Percentiles rank a stretch among this genome's conserved stretches.
Evolutionary conservation across 2,797 vertebrate genomes (phyloP).

Genomic region (Cyprinella venusta): DNA sequence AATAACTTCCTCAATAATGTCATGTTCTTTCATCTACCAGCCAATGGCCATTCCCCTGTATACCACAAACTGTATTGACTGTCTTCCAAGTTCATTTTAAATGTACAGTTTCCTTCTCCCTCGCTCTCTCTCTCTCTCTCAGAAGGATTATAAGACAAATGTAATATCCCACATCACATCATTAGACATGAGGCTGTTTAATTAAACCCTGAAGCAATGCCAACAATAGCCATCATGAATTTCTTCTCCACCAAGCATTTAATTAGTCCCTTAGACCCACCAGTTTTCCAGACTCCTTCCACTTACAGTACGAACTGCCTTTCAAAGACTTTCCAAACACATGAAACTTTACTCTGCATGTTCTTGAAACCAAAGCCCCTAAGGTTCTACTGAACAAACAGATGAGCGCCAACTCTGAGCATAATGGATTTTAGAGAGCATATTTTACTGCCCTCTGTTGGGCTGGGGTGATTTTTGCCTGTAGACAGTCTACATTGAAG

Average conservation of each 20-base stretch:
- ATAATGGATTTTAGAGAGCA: conserved; percentile 9
- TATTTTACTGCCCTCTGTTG: conserved; percentile 41
- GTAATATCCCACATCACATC: conserved; percentile 52
- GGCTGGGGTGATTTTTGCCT: conserved; percentile 10
- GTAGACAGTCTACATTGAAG: neutral
- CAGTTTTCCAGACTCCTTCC: conserved; percentile 42
- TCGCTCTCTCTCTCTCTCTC: conserved; percentile 25
- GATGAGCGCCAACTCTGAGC: neutral
- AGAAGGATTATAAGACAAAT: conserved; percentile 47
- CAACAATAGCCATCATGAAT: conserved; percentile 59
- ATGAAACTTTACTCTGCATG: conserved; percentile 29
- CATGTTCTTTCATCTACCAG: conserved; percentile 4
- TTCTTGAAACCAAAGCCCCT: neutral
- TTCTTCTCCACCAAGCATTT: conserved; percentile 51
- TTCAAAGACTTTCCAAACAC: conserved; percentile 47
- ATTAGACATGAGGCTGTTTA: conserved; percentile 52
- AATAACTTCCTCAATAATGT: neutral
- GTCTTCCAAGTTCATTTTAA: conserved; percentile 29
- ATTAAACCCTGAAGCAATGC: conserved; percentile 62
- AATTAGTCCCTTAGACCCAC: conserved; percentile 56
- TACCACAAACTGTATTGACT: conserved; percentile 3
- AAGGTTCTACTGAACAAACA: conserved; percentile 24
- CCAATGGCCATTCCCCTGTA: conserved; percentile 2
- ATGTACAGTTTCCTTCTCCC: conserved; percentile 1
- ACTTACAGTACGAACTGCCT: conserved; percentile 18